Evolutionary conservation across 2,113 vertebrate species (phyloP), one percentile per base, ranked within the genome.

Genomic region (Odocoileus hemionus): DNA sequence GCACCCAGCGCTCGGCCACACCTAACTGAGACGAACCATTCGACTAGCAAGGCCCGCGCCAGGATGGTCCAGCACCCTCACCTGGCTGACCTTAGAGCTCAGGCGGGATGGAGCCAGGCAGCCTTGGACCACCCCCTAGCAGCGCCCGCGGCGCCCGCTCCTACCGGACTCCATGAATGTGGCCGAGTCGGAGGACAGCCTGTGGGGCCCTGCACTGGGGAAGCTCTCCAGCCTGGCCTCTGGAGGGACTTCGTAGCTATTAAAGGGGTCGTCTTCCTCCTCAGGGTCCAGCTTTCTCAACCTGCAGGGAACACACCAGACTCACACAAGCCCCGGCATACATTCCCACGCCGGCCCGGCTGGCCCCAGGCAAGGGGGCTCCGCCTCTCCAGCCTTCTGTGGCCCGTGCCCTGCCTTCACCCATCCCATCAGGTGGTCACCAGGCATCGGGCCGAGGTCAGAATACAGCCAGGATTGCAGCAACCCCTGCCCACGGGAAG

Each of bases 191-290:
- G 99, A 99, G 1, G 99, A 99, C 85, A 99, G 96, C 79, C 99
- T 98, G 0, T 99, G 98, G 5, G 98, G 98, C 21, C 99, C 99
- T 45, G 98, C 87, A 28, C 98, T 98, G 3, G 99, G 98, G 97
- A 99, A 99, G 91, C 98, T 98, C 89, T 99, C 99, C 43, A 99
- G 98, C 97, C 99, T 99, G 95, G 98, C 98, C 74, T 99, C 99
- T 13, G 99, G 99, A 58, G 98, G 99, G 0, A 99, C 95, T 88
- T 99, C 99, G 17, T 99, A 99, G 97, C 99, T 99, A 95, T 98
- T 99, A 95, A 99, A 99, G 91, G 99, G 99, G 95, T 99, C 99
- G 4, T 99, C 99, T 52, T 99, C 99, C 61, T 99, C 99, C 98
- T 99, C 99, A 0, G 99, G 99, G 97, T 99, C 99, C 96, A 99